phyloP scores from a whole-genome alignment of 2,113 vertebrate genomes.

The Guaruba guarouba region DNA sequence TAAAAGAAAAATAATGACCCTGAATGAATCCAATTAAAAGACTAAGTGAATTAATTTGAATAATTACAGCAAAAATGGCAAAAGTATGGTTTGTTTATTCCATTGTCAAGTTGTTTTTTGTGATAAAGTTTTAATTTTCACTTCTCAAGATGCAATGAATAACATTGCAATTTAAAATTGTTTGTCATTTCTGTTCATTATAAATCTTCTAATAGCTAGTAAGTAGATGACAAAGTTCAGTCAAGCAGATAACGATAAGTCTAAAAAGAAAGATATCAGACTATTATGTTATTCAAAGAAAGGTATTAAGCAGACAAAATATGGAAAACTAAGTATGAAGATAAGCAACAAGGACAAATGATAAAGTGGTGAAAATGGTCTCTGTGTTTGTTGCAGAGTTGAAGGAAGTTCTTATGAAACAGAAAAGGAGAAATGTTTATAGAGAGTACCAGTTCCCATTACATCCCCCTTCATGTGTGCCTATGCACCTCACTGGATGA shows the following conservation, averaged over 20 bases:
- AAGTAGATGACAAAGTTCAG: neutral
- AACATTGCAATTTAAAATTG: neutral
- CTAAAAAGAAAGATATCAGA: neutral
- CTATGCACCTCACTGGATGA: neutral
- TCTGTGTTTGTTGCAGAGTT: neutral
- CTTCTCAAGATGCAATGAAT: neutral
- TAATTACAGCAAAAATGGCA: neutral
- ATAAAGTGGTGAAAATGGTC: neutral
- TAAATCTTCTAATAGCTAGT: neutral
- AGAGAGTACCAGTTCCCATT: neutral
- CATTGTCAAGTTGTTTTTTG: neutral
- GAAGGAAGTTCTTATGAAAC: neutral
- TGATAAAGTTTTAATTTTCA: neutral
- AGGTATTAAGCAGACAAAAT: neutral
- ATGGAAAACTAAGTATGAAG: neutral
- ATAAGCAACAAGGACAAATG: neutral
- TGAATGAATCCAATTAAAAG: constrained; percentile 31
- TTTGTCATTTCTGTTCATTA: constrained; percentile 3
- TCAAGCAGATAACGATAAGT: neutral
- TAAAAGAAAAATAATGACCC: neutral
- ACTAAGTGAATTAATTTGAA: neutral
- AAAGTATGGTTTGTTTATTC: neutral
- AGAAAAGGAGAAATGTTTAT: neutral
- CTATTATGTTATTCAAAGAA: neutral
- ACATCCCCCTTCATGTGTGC: fast-evolving